Evolutionary conservation across 2,888 invertebrate species (phyloP).

Genomic region (Pachydiplax longipennis): DNA sequence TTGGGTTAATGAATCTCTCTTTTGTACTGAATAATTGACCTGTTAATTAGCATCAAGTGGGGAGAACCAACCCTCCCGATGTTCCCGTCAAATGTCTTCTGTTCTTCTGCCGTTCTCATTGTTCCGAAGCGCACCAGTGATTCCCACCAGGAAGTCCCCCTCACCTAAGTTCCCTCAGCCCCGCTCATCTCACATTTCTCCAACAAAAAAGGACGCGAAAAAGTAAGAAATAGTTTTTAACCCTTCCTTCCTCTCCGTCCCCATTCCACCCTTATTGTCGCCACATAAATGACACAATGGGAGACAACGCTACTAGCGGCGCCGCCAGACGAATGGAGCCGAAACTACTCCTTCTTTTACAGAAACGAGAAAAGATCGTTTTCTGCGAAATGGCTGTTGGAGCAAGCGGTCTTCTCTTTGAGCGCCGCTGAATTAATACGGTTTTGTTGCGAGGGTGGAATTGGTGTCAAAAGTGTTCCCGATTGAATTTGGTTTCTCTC

Average conservation of each 20-base stretch:
- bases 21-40: neutral
- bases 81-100: neutral
- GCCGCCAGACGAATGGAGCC: neutral
- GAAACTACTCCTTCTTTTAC: neutral
- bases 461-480: neutral
- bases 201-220: neutral
- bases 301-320: neutral
- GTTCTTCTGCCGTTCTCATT: neutral
- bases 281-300: neutral
- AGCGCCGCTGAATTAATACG: neutral
- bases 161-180: neutral
- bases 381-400: neutral
- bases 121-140: neutral
- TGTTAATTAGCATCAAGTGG: neutral
- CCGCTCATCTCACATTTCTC: neutral
- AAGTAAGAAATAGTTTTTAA: neutral
- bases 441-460: neutral
- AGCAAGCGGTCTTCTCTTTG: neutral
- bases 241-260: neutral
- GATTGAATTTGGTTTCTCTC: neutral
- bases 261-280: neutral
- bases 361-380: neutral
- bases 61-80: neutral
- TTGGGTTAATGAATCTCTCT: neutral
- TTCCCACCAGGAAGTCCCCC: neutral